Evolutionary conservation across 1,140 invertebrate species (phyloP).

Genomic region (Venturia canescens): DNA sequence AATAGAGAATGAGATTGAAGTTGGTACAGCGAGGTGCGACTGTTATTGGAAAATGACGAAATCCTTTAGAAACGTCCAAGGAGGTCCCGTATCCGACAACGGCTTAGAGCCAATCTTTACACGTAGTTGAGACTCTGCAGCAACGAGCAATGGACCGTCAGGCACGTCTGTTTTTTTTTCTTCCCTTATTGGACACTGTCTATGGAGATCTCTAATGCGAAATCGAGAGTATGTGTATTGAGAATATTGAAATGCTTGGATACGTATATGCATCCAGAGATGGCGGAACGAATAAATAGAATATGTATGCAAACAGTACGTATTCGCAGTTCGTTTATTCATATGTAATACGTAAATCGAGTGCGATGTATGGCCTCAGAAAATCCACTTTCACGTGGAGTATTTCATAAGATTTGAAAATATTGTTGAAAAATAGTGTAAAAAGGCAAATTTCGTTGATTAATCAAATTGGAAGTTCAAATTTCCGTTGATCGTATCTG

Average conservation of each 20-base stretch:
- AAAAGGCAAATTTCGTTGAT: too few species aligned
- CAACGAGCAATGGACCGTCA: not conserved
- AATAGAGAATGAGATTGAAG: too few species aligned
- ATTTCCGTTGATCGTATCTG: too few species aligned
- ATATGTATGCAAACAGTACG: not conserved
- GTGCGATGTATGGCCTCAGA: not conserved
- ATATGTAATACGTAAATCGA: constrained; percentile 20
- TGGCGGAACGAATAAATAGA: not conserved
- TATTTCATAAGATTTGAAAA: not conserved
- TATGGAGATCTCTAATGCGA: constrained; percentile 23
- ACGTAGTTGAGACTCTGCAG: not conserved
- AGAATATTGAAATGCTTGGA: not conserved
- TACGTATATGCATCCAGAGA: not conserved
- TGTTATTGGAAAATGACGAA: constrained; percentile 34
- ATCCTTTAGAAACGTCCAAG: constrained; percentile 36
- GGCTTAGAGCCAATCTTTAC: too few species aligned
- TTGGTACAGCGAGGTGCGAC: constrained; percentile 7
- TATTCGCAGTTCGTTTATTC: constrained; percentile 12
- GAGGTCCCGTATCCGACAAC: constrained; percentile 19
- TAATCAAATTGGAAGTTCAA: too few species aligned
- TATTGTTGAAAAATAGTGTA: too few species aligned
- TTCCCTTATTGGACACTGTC: not conserved
- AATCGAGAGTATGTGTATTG: constrained; percentile 33
- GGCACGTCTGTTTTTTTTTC: constrained; percentile 4
- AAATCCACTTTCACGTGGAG: not conserved